Evolutionary conservation across 2,797 vertebrate species (phyloP).

Genomic region (Coracias cyanogaster): DNA sequence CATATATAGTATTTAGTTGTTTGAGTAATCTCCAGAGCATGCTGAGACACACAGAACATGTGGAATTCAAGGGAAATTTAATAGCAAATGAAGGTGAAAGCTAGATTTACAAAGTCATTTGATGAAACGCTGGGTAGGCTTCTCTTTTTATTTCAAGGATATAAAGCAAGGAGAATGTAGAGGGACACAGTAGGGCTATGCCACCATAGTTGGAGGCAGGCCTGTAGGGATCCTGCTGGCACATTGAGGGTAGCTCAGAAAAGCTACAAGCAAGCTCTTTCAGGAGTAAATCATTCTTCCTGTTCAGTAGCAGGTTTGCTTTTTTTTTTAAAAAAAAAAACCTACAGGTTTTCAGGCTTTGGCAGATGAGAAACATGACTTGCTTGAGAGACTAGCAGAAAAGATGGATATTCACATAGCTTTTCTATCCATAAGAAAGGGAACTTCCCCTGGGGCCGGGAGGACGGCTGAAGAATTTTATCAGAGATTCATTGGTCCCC

Average conservation of each 20-base stretch:
- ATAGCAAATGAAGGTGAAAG: conserved; percentile 2
- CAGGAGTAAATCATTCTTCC: background rate
- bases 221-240: background rate
- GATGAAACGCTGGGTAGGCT: background rate
- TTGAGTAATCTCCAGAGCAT: background rate
- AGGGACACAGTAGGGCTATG: background rate
- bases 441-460: background rate
- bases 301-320: background rate
- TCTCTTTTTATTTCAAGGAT: background rate
- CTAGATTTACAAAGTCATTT: background rate
- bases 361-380: background rate
- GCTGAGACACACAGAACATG: background rate
- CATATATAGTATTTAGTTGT: background rate
- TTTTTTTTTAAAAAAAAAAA: background rate
- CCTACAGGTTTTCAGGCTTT: background rate
- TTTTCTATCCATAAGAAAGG: background rate
- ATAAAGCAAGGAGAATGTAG: background rate
- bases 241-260: background rate
- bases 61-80: background rate
- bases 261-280: background rate
- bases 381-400: background rate
- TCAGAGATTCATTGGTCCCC: background rate
- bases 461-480: background rate
- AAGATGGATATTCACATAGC: background rate
- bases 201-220: background rate